Conservation (phyloP, 2,888 invertebrate species). For the Coleophora flavipennella region DNA sequence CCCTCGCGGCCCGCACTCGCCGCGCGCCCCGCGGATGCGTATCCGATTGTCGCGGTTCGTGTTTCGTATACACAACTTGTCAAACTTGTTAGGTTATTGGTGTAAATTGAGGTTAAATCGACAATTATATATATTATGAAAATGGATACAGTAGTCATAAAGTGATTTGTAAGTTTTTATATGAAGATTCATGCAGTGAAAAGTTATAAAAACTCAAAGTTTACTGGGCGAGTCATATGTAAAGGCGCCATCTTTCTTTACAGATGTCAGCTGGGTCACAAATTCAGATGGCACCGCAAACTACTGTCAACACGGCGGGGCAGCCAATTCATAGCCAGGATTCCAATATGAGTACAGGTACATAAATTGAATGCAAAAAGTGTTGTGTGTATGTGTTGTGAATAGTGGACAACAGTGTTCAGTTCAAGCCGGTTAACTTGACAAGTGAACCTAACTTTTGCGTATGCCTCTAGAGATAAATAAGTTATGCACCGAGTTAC, state of each 20-base stretch:
- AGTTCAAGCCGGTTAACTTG: slow-evolving; percentile 37
- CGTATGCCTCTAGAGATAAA: slow-evolving; percentile 30
- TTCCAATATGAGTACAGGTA: slow-evolving; percentile 98
- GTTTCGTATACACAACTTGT: slow-evolving; percentile 64
- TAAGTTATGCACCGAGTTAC: not conserved
- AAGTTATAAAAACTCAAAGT: slow-evolving; percentile 32
- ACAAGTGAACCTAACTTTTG: slow-evolving; percentile 34
- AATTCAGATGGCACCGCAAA: slow-evolving; percentile 98
- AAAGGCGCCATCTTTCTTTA: slow-evolving; percentile 75
- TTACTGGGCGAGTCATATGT: slow-evolving; percentile 67
- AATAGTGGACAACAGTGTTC: slow-evolving; percentile 55
- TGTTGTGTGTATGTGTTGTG: slow-evolving; percentile 40
- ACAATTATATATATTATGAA: slow-evolving; percentile 24
- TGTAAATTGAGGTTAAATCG: slow-evolving; percentile 38
- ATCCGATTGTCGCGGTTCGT: slow-evolving; percentile 70
- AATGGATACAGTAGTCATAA: slow-evolving; percentile 31
- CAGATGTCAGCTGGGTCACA: slow-evolving; percentile 98
- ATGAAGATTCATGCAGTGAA: slow-evolving; percentile 24
- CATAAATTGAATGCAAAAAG: slow-evolving; percentile 65
- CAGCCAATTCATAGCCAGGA: slow-evolving; percentile 94
- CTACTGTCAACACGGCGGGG: slow-evolving; percentile 82
- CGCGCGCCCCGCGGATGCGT: slow-evolving; percentile 62
- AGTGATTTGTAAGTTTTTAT: slow-evolving; percentile 43
- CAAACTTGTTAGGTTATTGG: slow-evolving; percentile 70
- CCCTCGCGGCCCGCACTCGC: slow-evolving; percentile 34